Percentiles rank a stretch among this genome's conserved stretches.
phyloP scores from a whole-genome alignment of 2,888 invertebrate species.

The Synanthedon andrenaeformis region DNA sequence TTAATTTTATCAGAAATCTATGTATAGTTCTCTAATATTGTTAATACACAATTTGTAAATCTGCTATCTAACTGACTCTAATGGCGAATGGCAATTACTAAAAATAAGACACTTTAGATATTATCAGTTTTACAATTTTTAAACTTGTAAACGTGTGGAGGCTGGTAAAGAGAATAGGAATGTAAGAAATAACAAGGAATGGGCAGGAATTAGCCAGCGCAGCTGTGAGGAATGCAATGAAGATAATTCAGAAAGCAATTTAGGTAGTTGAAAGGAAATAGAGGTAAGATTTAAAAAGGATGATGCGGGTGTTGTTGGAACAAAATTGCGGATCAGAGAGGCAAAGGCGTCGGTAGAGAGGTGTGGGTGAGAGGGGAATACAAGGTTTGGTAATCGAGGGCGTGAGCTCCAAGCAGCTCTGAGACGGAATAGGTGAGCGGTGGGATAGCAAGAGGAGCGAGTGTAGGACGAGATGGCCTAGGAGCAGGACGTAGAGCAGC shows the following conservation, averaged over 20 bases:
- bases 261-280: not conserved
- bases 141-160: constrained; percentile 33
- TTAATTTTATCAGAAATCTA: constrained; percentile 37
- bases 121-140: constrained; percentile 47
- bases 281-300: constrained; percentile 34
- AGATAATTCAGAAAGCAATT: constrained; percentile 17
- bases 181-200: constrained; percentile 50
- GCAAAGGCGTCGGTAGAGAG: constrained; percentile 64
- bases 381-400: constrained; percentile 79
- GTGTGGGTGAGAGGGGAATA: constrained; percentile 78
- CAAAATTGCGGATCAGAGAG: constrained; percentile 65
- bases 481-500: constrained; percentile 55
- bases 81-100: constrained; percentile 59
- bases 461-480: constrained; percentile 45
- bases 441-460: constrained; percentile 49
- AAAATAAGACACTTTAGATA: constrained; percentile 67
- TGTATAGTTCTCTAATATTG: constrained; percentile 46
- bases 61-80: constrained; percentile 57
- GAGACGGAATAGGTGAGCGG: constrained; percentile 65
- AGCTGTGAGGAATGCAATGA: constrained; percentile 11
- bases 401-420: constrained; percentile 73
- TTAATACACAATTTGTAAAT: constrained; percentile 61
- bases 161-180: constrained; percentile 42
- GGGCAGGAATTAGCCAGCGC: constrained; percentile 28
- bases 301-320: constrained; percentile 65